phyloP scores from a whole-genome alignment of 2,797 vertebrate genomes.

The Spinus olivaceus region DNA sequence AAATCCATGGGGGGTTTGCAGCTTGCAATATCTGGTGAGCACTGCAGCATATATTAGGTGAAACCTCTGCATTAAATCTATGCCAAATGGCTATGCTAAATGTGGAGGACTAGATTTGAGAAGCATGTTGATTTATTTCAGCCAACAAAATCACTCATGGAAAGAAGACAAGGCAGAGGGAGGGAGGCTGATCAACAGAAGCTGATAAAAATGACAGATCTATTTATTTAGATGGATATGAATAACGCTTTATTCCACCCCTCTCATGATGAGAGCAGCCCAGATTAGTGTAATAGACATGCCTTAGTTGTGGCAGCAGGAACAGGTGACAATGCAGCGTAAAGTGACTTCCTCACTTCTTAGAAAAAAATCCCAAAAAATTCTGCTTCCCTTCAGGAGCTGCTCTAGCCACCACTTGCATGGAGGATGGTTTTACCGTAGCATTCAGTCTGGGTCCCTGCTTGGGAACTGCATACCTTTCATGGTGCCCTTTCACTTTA shows the following conservation, averaged over 20 bases:
- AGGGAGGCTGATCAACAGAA: not conserved
- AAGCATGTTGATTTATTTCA: not conserved
- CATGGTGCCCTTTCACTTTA: not conserved
- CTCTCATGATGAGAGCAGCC: not conserved
- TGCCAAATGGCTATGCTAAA: not conserved
- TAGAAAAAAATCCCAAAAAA: not conserved
- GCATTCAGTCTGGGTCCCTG: not conserved
- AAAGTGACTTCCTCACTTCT: not conserved
- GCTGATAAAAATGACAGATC: not conserved
- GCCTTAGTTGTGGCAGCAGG: not conserved
- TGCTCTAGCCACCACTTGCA: not conserved
- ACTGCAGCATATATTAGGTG: not conserved
- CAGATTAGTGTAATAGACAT: not conserved
- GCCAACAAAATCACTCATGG: not conserved
- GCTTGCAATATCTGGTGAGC: not conserved
- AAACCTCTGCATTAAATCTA: not conserved
- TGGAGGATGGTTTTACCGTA: not conserved
- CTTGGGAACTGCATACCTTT: not conserved
- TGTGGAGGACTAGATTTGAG: not conserved
- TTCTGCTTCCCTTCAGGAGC: not conserved
- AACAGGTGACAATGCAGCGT: accelerated
- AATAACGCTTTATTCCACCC: not conserved
- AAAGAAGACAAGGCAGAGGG: not conserved
- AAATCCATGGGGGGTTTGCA: not conserved
- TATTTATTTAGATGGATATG: not conserved